These are phyloP conservation scores for Ataeniobius toweri DNA, from an alignment of 2,797 vertebrate genomes.

Conservation along the genomic window DNA sequence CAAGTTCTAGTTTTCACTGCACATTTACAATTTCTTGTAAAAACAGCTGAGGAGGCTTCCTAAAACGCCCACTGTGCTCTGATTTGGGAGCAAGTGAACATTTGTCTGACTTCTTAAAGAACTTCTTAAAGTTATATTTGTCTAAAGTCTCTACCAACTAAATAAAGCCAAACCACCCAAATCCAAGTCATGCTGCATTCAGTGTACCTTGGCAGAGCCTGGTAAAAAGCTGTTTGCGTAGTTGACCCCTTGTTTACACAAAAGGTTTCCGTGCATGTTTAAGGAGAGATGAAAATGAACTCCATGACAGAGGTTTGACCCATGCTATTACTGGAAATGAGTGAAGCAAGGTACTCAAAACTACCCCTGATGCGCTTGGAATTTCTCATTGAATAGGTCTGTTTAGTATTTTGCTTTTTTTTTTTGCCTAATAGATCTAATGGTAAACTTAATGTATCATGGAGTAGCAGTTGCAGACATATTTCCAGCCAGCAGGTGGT, in stretches of 20 bases:
- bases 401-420: background rate
- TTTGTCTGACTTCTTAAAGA: background rate
- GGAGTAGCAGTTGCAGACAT: background rate
- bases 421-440: background rate
- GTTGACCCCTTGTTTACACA: background rate
- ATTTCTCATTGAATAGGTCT: background rate
- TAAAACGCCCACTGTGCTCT: background rate
- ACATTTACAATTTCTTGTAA: background rate
- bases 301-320: background rate
- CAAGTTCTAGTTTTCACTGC: too few relatives aligned
- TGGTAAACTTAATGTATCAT: background rate
- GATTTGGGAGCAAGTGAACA: background rate
- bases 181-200: background rate
- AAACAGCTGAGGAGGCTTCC: background rate
- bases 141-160: background rate
- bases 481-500: conserved; percentile 51
- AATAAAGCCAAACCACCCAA: background rate
- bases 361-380: background rate
- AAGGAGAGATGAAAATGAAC: background rate
- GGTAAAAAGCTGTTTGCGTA: background rate
- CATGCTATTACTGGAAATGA: background rate
- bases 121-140: background rate
- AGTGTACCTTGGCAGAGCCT: background rate
- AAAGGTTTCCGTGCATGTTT: background rate
- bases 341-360: background rate